These are phyloP conservation scores for Gortyna flavago DNA, from an alignment of 2,888 invertebrate species.

Conservation along the genomic window DNA sequence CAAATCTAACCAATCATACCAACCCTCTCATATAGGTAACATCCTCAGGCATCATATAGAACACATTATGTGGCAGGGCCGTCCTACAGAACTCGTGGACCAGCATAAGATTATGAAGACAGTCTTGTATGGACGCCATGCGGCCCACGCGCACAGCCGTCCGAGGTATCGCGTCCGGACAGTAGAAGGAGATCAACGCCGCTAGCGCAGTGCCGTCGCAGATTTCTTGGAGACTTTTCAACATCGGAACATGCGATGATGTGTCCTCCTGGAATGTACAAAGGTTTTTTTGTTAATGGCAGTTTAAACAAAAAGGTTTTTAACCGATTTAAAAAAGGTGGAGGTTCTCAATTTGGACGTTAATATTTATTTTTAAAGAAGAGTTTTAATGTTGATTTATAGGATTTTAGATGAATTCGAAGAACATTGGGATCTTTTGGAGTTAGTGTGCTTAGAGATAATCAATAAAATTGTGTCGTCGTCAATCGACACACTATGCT, in stretches of 20 bases:
- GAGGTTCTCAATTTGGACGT: neutral
- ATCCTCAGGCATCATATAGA: slow-evolving; percentile 98
- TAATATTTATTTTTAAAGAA: neutral
- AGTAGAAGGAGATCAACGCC: slow-evolving; percentile 97
- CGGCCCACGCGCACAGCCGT: slow-evolving; percentile 90
- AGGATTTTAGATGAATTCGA: neutral
- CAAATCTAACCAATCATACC: slow-evolving; percentile 64
- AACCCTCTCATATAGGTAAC: slow-evolving; percentile 97
- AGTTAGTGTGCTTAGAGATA: neutral
- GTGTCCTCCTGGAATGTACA: slow-evolving; percentile 88
- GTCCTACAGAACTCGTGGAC: slow-evolving; percentile 96
- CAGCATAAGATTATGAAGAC: slow-evolving; percentile 96
- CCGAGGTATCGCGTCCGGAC: slow-evolving; percentile 88
- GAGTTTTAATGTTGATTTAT: too few species aligned
- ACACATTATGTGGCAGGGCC: slow-evolving; percentile 96
- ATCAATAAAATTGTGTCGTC: neutral
- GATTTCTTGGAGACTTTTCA: slow-evolving; percentile 95
- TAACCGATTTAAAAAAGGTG: neutral
- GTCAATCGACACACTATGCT: neutral
- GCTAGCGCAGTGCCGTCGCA: slow-evolving; percentile 97
- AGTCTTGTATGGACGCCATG: slow-evolving; percentile 95
- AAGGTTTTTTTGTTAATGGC: neutral
- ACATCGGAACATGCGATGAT: slow-evolving; percentile 91
- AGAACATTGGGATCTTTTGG: neutral
- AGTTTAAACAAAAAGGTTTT: too few species aligned